A percentile compares a stretch with the other conserved stretches of the same genome.
Conservation (phyloP, 1,140 invertebrate genomes). For the Phthorimaea operculella region DNA sequence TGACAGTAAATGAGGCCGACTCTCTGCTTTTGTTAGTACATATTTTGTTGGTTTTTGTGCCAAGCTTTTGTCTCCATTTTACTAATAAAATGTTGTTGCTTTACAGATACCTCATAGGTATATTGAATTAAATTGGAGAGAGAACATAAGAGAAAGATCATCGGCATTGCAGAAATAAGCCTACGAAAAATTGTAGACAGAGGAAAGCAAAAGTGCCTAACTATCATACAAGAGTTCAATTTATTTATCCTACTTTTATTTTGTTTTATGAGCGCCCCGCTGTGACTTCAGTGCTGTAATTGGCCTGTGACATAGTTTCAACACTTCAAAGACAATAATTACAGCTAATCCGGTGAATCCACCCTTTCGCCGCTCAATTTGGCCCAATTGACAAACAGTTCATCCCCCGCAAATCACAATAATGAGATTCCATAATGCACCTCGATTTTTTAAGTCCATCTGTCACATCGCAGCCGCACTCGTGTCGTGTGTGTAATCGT, state of each 20-base stretch:
- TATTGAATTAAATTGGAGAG: no score
- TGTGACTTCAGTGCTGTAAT: no score
- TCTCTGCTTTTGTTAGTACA: neutral
- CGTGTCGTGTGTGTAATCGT: constrained; percentile 22
- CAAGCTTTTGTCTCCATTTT: no score
- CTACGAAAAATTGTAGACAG: no score
- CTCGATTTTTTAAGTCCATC: constrained; percentile 41
- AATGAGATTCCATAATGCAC: constrained; percentile 35
- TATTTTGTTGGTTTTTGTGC: neutral
- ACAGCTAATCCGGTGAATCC: neutral
- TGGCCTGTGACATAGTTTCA: neutral
- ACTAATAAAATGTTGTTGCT: no score
- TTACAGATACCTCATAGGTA: no score
- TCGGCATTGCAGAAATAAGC: no score
- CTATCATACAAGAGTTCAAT: no score
- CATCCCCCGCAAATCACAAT: constrained; percentile 35
- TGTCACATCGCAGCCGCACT: constrained; percentile 38
- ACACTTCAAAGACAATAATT: constrained; percentile 1
- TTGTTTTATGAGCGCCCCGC: no score
- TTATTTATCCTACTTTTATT: no score
- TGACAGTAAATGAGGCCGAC: constrained; percentile 1
- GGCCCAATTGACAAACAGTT: constrained; percentile 37
- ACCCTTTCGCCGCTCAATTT: constrained; percentile 26
- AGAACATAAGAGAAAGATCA: no score
- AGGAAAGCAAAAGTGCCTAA: no score